Percentiles rank a stretch among this genome's conserved stretches.
These are phyloP conservation scores for Sorex araneus DNA, from an alignment of 2,113 vertebrate genomes.

Conservation along the genomic window DNA sequence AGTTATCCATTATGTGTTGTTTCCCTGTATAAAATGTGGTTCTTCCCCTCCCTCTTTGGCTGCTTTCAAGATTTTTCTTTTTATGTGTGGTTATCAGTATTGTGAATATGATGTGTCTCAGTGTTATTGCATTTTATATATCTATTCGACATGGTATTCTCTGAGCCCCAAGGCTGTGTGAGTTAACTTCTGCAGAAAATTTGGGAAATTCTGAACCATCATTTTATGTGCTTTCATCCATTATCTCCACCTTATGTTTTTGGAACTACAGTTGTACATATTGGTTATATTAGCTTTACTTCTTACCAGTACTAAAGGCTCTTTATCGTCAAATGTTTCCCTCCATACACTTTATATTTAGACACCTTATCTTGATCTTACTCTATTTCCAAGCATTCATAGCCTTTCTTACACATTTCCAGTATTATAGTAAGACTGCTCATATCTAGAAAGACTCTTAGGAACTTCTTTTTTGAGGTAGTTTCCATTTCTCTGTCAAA, in stretches of 20 bases:
- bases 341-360: conserved; percentile 8
- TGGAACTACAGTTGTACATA: background rate
- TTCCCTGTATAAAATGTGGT: conserved; percentile 1
- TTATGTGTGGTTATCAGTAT: background rate
- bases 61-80: conserved; percentile 40
- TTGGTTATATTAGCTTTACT: background rate
- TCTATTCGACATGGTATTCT: background rate
- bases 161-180: background rate
- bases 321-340: background rate
- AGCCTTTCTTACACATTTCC: background rate
- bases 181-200: background rate
- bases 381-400: background rate
- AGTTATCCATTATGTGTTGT: conserved; percentile 32
- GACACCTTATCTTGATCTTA: background rate
- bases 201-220: conserved; percentile 1
- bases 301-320: background rate
- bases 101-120: background rate
- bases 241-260: background rate
- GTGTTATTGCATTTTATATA: background rate
- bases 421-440: background rate
- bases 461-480: background rate
- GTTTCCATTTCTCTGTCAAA: background rate
- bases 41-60: background rate
- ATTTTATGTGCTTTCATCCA: background rate
- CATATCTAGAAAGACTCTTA: background rate